Conservation (phyloP, 2,797 vertebrate species). For the Nothura maculosa region DNA sequence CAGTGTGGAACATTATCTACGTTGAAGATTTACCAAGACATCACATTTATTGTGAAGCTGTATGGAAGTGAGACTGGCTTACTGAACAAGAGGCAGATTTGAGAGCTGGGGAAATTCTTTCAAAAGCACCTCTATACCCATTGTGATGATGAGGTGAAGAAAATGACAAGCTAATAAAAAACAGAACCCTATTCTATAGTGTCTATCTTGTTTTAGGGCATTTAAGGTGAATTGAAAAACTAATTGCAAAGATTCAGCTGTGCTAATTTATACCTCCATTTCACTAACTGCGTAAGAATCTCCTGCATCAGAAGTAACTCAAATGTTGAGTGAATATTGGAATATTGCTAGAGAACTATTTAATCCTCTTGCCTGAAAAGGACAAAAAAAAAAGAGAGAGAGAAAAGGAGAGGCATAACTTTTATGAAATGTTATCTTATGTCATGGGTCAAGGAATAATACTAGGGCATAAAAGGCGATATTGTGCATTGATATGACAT, state of each 20-base stretch:
- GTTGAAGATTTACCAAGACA: not conserved
- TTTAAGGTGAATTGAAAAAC: not conserved
- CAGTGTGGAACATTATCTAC: not conserved
- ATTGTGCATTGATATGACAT: not conserved
- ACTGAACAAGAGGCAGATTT: not conserved
- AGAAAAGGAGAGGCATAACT: not conserved
- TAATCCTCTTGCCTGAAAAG: not conserved
- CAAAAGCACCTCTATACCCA: not conserved
- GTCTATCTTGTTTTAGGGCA: not conserved
- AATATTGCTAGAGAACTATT: not conserved
- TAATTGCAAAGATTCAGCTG: not conserved
- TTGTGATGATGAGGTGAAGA: not conserved
- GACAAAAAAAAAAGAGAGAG: too few relatives aligned
- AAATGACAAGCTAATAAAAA: not conserved
- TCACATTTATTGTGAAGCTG: not conserved
- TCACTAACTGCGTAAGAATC: not conserved
- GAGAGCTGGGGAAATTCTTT: not conserved
- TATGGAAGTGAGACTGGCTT: not conserved
- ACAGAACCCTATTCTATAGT: not conserved
- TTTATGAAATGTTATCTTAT: not conserved
- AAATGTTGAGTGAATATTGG: not conserved
- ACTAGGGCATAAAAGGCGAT: not conserved
- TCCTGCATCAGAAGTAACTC: not conserved
- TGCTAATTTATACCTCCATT: slow-evolving; percentile 2
- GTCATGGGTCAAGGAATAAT: not conserved